Percentiles rank a stretch among this genome's conserved stretches.
phyloP scores from a whole-genome alignment of 2,888 invertebrate species.

The Nemoura dubitans region DNA sequence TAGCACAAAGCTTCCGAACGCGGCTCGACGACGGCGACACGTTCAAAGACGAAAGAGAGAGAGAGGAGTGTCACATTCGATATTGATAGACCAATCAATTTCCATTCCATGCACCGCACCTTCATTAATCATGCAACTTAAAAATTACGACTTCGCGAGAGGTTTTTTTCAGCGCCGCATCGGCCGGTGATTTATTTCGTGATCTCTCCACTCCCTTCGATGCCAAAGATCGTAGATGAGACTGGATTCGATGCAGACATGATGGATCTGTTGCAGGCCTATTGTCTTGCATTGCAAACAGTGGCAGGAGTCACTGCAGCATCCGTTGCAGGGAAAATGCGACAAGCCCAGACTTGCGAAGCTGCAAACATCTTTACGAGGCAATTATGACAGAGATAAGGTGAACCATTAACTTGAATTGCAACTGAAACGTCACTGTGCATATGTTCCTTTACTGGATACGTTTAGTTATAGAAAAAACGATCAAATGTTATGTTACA shows the following conservation, averaged over 20 bases:
- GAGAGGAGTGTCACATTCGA: background rate
- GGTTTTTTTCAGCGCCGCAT: background rate
- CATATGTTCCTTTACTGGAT: too few relatives aligned
- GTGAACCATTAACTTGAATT: too few relatives aligned
- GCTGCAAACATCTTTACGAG: too few relatives aligned
- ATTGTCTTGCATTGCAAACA: too few relatives aligned
- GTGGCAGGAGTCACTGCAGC: background rate
- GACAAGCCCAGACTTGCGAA: too few relatives aligned
- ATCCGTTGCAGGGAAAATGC: background rate
- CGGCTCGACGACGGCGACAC: background rate
- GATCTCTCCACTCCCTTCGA: background rate
- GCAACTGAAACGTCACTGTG: too few relatives aligned
- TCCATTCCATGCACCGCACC: background rate
- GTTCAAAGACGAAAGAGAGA: background rate
- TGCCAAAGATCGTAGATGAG: background rate
- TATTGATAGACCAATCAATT: background rate
- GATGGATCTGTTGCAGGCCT: background rate
- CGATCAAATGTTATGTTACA: too few relatives aligned
- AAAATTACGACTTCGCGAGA: background rate
- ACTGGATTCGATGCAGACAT: background rate
- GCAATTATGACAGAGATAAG: too few relatives aligned
- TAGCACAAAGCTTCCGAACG: background rate
- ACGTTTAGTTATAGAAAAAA: too few relatives aligned
- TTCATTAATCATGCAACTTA: background rate
- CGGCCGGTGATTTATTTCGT: background rate